Base-by-base conservation (phyloP, 2,113 vertebrate genomes). In the Rhineura floridana region DNA sequence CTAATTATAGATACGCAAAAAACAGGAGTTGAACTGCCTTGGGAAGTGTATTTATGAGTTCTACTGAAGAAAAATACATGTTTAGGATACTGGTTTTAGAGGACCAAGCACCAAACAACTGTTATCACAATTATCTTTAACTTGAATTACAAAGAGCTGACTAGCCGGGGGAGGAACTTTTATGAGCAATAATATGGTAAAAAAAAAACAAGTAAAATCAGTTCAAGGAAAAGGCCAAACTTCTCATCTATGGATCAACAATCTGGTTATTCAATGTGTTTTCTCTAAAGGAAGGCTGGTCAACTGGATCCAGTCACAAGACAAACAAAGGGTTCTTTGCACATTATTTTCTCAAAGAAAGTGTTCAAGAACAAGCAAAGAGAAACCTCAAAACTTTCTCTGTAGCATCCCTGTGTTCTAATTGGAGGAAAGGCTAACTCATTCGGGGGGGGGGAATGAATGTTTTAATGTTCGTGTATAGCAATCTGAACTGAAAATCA, bases 221-320 rank as follows among this genome's bases (percentile, higher is more conserved):
- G 3, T 67, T 0, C 1, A 91, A 15, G 30, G 91, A 91, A 11
- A 2, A 4, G 11, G 30, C 65, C 87, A 10, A 67, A 3, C 23
- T 17, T 46, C 85, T 89, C 23, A 21, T 55, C 81, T 84, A 90
- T 91, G 88, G 92, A 92, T 90, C 46, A 89, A 88, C 91, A 85
- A 76, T 46, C 83, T 15, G 33, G 65, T 91, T 93, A 1, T 63
- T 76, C 46, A 28, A 33, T 69, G 55, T 33, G 4, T 67, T 83
- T 83, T 33, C 63, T 36, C 33, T n/a, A 79, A 91, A 39, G 75
- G 10, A 77, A 90, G 28, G n/a, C 6, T 84, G 69, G 73, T 70
- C 87, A 75, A 33, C 25, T 62, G 23, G 30, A 70, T 44, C 67
- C 69, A 86, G 36, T 86, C 91, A 39, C 0, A 85, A 0, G 87